Conservation (phyloP, 2,113 vertebrate genomes). For the Heloderma charlesbogerti region DNA sequence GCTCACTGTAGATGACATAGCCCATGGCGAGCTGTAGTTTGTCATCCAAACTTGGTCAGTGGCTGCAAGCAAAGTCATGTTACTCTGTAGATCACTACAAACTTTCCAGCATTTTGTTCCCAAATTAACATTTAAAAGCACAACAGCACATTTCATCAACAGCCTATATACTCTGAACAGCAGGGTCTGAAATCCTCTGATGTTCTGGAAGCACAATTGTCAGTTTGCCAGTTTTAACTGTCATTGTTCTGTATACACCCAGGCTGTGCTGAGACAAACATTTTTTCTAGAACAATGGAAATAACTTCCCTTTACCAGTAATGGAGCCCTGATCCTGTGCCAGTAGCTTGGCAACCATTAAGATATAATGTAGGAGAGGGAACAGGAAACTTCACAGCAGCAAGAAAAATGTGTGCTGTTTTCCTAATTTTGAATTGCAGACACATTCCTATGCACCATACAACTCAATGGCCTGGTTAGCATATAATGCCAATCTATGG, state of each 20-base stretch:
- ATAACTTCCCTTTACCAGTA: neutral
- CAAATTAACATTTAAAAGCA: neutral
- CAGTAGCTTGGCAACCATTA: neutral
- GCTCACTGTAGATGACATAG: neutral
- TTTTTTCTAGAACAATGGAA: neutral
- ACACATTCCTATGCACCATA: neutral
- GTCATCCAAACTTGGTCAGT: too few relatives aligned
- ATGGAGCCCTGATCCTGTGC: neutral
- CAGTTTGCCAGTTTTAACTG: neutral
- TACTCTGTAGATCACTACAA: too few relatives aligned
- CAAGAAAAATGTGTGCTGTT: neutral
- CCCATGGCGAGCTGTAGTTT: too few relatives aligned
- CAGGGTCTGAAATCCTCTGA: neutral
- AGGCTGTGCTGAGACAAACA: neutral
- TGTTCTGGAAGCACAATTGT: neutral
- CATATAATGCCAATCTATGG: too few relatives aligned
- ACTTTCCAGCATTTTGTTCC: conserved; percentile 1
- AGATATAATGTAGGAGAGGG: neutral
- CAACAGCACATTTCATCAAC: neutral
- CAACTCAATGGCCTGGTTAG: too few relatives aligned
- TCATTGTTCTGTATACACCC: neutral
- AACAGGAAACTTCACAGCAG: neutral
- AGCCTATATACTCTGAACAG: neutral
- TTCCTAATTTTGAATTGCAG: neutral
- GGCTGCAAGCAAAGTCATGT: too few relatives aligned